A percentile compares a stretch with the other conserved stretches of the same genome.
phyloP scores from a whole-genome alignment of 2,113 vertebrate species.

The Syrrhaptes paradoxus region DNA sequence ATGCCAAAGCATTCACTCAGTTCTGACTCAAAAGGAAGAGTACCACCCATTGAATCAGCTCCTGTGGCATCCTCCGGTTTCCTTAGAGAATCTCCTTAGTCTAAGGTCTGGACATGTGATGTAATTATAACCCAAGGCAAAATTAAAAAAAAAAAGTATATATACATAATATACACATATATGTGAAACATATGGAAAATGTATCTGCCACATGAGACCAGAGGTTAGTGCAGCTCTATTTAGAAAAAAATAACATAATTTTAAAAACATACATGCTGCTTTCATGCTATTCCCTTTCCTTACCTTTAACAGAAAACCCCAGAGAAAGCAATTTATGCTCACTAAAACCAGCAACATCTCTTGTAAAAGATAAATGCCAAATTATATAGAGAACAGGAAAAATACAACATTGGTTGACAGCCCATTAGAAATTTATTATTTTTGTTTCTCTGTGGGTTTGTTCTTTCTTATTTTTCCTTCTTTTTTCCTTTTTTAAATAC shows the following conservation, averaged over 20 bases:
- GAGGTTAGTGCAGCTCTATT: neutral
- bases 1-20: neutral
- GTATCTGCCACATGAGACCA: neutral
- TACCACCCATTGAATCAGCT: neutral
- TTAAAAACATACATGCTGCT: constrained; percentile 12
- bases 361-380: constrained; percentile 18
- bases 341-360: neutral
- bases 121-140: neutral
- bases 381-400: neutral
- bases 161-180: neutral
- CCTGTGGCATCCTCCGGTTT: neutral
- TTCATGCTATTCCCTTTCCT: constrained; percentile 5
- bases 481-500: neutral
- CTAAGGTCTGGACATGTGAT: neutral
- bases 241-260: neutral
- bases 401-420: neutral
- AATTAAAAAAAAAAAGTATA: neutral
- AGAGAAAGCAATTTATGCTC: constrained; percentile 34
- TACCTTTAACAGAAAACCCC: neutral
- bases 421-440: neutral
- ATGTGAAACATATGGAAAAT: neutral
- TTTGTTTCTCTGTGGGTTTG: neutral
- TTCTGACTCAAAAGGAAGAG: neutral
- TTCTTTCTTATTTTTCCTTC: neutral
- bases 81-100: neutral